Conservation (phyloP, 2,797 vertebrate genomes). For the Pangasius djambal region DNA sequence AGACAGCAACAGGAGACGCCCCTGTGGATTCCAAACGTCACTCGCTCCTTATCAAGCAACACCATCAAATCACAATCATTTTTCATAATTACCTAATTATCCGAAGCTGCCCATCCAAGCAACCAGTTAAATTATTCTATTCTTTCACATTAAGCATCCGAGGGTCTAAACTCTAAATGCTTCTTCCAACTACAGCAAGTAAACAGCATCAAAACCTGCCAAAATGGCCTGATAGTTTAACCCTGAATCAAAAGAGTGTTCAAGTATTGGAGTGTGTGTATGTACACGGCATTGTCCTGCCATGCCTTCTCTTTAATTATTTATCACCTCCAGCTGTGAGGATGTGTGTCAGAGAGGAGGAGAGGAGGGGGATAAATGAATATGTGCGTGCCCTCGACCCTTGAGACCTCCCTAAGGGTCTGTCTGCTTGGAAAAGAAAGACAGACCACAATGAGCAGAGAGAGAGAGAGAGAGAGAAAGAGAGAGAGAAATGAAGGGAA, state of each 20-base stretch:
- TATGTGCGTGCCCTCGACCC: slow-evolving; percentile 66
- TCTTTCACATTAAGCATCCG: neutral
- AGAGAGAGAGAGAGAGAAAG: neutral
- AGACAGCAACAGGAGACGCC: slow-evolving; percentile 40
- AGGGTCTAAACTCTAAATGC: neutral
- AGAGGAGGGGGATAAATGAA: slow-evolving; percentile 73
- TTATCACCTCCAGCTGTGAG: slow-evolving; percentile 79
- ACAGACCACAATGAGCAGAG: slow-evolving; percentile 47
- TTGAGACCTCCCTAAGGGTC: slow-evolving; percentile 63
- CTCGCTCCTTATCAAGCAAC: neutral
- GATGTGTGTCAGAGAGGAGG: slow-evolving; percentile 71
- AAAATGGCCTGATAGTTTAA: slow-evolving; percentile 28
- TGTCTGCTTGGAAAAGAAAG: slow-evolving; percentile 55
- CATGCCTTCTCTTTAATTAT: slow-evolving; percentile 79
- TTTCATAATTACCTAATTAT: slow-evolving; percentile 12
- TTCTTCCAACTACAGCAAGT: neutral
- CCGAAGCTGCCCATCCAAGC: neutral
- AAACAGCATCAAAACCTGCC: neutral
- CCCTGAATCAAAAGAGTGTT: slow-evolving; percentile 20
- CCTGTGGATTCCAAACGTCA: slow-evolving; percentile 15
- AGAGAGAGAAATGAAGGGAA: neutral
- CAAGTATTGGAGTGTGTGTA: slow-evolving; percentile 14
- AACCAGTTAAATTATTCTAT: neutral
- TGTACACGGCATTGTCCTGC: slow-evolving; percentile 62
- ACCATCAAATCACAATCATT: slow-evolving; percentile 2